phyloP scores from a whole-genome alignment of 2,888 invertebrate genomes.

The Brassicogethes aeneus region DNA sequence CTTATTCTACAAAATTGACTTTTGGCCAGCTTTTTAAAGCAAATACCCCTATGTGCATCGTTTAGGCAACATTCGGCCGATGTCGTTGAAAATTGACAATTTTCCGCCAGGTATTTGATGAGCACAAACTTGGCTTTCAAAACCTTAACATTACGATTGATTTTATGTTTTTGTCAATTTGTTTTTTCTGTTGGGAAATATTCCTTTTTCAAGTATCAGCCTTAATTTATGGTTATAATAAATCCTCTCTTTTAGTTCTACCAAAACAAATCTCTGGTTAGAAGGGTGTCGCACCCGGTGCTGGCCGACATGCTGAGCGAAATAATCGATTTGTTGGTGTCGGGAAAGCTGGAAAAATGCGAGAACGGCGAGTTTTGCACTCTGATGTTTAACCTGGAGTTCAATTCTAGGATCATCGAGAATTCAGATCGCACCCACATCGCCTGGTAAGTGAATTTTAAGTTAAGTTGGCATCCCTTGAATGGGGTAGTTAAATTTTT shows the following conservation, averaged over 20 bases:
- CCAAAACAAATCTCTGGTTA: slow-evolving; percentile 51
- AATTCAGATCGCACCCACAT: slow-evolving; percentile 66
- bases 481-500: too few species aligned
- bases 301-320: slow-evolving; percentile 63
- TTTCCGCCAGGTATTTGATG: slow-evolving; percentile 68
- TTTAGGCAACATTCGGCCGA: slow-evolving; percentile 67
- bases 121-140: slow-evolving; percentile 73
- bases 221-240: too few species aligned
- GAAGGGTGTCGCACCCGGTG: slow-evolving; percentile 56
- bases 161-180: too few species aligned
- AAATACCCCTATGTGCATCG: too few species aligned
- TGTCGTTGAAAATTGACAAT: slow-evolving; percentile 59
- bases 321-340: slow-evolving; percentile 64
- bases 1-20: too few species aligned
- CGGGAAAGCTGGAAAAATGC: slow-evolving; percentile 52
- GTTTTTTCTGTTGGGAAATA: too few species aligned
- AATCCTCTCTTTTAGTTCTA: slow-evolving; percentile 45
- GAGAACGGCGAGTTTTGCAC: slow-evolving; percentile 58
- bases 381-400: slow-evolving; percentile 64
- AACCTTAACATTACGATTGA: too few species aligned
- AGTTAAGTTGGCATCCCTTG: too few species aligned
- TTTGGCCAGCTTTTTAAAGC: too few species aligned
- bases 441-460: slow-evolving; percentile 57
- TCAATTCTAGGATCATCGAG: slow-evolving; percentile 68
- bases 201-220: slow-evolving; percentile 23